Percentiles rank a stretch among this genome's conserved stretches.
These are phyloP conservation scores for Periplaneta americana DNA, from an alignment of 1,140 invertebrate species.

Conservation along the genomic window DNA sequence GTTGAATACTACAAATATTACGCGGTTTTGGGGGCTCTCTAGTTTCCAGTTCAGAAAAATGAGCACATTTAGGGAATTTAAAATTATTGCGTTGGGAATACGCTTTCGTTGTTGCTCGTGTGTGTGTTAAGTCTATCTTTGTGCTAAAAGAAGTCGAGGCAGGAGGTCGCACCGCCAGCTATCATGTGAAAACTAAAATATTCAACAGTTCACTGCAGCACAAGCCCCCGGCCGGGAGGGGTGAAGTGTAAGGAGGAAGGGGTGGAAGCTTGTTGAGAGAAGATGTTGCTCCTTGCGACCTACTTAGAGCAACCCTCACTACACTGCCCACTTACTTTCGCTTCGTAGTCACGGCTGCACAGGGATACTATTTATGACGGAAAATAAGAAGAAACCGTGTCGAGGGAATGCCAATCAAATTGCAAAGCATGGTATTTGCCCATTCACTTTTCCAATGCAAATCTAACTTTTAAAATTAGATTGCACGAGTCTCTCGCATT, in stretches of 20 bases:
- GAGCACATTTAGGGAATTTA: background rate
- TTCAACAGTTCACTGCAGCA: background rate
- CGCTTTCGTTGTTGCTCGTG: background rate
- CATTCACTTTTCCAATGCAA: too few species aligned
- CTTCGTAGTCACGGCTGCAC: background rate
- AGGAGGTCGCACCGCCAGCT: background rate
- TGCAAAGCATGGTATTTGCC: too few species aligned
- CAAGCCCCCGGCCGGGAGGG: background rate
- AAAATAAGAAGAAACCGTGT: too few species aligned
- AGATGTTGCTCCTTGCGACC: background rate
- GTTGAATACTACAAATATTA: background rate
- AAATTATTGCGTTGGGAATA: background rate
- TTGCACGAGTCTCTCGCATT: too few species aligned
- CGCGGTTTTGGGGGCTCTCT: background rate
- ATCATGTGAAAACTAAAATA: background rate
- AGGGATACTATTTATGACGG: too few species aligned
- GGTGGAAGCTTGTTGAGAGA: background rate
- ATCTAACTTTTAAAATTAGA: too few species aligned
- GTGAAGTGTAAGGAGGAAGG: background rate
- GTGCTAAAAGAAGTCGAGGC: background rate
- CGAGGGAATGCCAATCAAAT: too few species aligned
- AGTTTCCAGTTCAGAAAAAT: background rate
- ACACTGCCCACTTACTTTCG: background rate
- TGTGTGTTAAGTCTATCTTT: background rate
- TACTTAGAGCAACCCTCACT: background rate